Evolutionary conservation across 2,888 invertebrate genomes (phyloP).

Genomic region (Spisula subtruncata): DNA sequence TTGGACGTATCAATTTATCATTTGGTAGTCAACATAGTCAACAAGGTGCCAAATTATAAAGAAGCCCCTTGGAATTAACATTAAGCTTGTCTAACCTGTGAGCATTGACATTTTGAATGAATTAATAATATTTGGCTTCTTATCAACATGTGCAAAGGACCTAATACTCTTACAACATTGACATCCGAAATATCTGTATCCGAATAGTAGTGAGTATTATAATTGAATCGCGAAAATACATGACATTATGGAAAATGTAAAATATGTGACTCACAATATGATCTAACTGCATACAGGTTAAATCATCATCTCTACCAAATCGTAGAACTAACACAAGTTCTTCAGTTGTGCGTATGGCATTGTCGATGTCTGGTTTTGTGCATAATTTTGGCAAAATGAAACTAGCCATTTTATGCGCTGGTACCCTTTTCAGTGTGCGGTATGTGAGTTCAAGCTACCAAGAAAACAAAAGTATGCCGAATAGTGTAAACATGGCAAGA

Average conservation of each 20-base stretch:
- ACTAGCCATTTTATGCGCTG: conserved; percentile 54
- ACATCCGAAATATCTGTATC: conserved; percentile 7
- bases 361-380: conserved; percentile 85
- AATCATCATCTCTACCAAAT: conserved; percentile 86
- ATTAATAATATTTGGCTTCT: no score
- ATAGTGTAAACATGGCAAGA: conserved; percentile 75
- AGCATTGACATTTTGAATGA: no score
- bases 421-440: neutral
- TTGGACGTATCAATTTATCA: no score
- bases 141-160: no score
- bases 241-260: neutral
- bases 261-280: conserved; percentile 82
- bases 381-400: conserved; percentile 80
- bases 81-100: no score
- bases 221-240: conserved; percentile 37
- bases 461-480: conserved; percentile 58
- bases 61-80: no score
- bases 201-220: neutral
- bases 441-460: conserved; percentile 15
- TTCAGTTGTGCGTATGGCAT: conserved; percentile 83
- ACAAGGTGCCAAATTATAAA: no score
- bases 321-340: conserved; percentile 86
- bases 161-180: neutral
- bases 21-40: no score
- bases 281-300: conserved; percentile 85